Conservation (phyloP, 2,797 vertebrate species). For the Lophotriccus pileatus region DNA sequence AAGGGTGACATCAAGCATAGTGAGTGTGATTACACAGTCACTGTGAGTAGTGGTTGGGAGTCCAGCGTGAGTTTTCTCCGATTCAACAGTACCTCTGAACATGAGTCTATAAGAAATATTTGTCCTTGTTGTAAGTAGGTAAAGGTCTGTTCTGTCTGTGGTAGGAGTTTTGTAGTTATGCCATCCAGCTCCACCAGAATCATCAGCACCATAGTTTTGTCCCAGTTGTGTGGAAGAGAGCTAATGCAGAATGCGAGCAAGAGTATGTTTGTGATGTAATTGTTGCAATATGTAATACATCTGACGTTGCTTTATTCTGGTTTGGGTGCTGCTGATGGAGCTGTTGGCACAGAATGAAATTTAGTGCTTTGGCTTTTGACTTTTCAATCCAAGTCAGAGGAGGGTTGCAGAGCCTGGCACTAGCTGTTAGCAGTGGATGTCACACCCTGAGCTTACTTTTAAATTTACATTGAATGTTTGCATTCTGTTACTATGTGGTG, state of each 20-base stretch:
- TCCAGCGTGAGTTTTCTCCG: neutral
- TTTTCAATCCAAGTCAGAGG: neutral
- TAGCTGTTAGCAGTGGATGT: neutral
- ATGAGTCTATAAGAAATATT: neutral
- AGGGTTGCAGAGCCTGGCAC: neutral
- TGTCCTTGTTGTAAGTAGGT: neutral
- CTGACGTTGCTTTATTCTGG: neutral
- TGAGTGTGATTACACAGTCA: neutral
- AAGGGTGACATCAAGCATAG: neutral
- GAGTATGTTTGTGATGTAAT: neutral
- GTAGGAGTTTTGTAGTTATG: neutral
- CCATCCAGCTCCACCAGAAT: neutral
- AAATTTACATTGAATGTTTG: neutral
- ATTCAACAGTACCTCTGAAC: neutral
- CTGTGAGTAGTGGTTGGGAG: neutral
- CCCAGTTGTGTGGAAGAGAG: neutral
- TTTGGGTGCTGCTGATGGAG: neutral
- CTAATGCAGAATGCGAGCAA: neutral
- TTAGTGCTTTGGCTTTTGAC: neutral
- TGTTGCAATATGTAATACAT: neutral
- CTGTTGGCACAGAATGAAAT: neutral
- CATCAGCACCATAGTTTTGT: neutral
- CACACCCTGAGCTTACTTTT: neutral
- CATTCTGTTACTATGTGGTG: neutral
- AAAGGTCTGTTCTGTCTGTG: neutral